These are phyloP conservation scores for Coilia nasus DNA, from an alignment of 2,797 vertebrate genomes.

Conservation along the genomic window DNA sequence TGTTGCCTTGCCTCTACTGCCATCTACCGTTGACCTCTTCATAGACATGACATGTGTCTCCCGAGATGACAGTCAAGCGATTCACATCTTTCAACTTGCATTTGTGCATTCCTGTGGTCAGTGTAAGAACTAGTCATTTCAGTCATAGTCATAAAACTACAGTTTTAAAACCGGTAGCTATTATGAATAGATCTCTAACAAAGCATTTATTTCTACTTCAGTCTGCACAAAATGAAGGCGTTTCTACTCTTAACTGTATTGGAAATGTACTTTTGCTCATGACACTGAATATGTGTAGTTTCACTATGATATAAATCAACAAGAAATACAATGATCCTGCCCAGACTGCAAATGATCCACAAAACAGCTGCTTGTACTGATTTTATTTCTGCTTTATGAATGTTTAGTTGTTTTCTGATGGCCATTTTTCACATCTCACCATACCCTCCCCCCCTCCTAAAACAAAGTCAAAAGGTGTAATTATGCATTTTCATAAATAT, in stretches of 20 bases:
- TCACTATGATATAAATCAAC: neutral
- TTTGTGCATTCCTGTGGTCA: no score
- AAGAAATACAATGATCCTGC: neutral
- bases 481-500: slow-evolving; percentile 11
- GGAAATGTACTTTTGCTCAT: no score
- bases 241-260: no score
- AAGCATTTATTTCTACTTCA: no score
- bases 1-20: neutral
- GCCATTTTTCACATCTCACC: neutral
- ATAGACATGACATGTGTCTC: neutral
- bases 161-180: no score
- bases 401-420: neutral
- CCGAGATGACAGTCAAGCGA: no score
- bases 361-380: neutral
- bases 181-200: no score
- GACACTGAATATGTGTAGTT: no score
- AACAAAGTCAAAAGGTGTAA: neutral
- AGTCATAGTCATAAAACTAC: no score
- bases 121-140: no score
- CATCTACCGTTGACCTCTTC: neutral
- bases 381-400: slow-evolving; percentile 12
- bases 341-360: neutral
- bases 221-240: no score
- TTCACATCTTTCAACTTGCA: no score
- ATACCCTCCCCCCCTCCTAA: neutral